phyloP scores from a whole-genome alignment of 2,797 vertebrate species.

The Capromys pilorides region DNA sequence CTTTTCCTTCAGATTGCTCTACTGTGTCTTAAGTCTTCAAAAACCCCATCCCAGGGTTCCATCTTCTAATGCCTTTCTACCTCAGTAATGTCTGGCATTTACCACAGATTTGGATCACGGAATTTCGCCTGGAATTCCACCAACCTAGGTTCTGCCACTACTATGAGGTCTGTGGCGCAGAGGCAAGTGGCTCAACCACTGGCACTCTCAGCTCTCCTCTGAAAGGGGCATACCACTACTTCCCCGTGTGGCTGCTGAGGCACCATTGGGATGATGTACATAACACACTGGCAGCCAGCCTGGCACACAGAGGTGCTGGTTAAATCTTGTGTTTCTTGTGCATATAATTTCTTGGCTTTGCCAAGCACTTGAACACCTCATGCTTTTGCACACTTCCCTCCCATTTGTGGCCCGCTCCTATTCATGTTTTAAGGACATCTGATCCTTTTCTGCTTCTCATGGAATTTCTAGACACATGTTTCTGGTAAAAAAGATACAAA shows the following conservation, averaged over 20 bases:
- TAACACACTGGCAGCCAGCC: too few relatives aligned
- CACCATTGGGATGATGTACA: neutral
- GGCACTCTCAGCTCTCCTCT: neutral
- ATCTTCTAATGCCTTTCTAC: neutral
- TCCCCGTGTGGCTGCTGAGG: neutral
- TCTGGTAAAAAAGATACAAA: slow-evolving; percentile 26
- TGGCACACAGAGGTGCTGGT: neutral
- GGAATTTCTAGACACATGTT: slow-evolving; percentile 4
- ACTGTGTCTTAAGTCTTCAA: slow-evolving; percentile 53
- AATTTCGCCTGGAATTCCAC: neutral
- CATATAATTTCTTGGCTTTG: neutral
- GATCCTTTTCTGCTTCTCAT: neutral
- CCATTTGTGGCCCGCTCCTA: neutral
- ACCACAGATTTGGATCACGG: neutral
- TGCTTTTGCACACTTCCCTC: neutral
- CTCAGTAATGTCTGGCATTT: neutral
- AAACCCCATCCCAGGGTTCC: neutral
- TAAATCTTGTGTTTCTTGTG: neutral
- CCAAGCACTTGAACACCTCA: neutral
- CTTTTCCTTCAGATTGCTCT: slow-evolving; percentile 52
- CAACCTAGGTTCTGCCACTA: neutral
- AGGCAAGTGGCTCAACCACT: neutral
- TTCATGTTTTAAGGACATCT: neutral
- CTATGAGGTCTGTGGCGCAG: neutral
- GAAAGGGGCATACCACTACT: neutral